Evolutionary conservation across 1,140 invertebrate species (phyloP).

Genomic region (Elymnias hypermnestra): DNA sequence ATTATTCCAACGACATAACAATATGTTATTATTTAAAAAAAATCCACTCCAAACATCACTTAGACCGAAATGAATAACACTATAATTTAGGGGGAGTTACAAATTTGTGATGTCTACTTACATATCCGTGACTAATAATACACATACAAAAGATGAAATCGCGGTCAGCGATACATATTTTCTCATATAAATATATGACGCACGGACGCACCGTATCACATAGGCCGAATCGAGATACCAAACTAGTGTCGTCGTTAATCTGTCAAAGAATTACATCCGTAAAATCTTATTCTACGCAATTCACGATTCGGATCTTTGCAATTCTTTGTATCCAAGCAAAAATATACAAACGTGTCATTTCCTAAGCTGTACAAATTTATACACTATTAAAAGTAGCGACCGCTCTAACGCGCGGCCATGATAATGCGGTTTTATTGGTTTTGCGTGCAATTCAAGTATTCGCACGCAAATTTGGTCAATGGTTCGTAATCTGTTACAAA

Average conservation of each 20-base stretch:
- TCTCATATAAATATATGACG: slow-evolving; percentile 6
- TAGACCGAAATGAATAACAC: slow-evolving; percentile 51
- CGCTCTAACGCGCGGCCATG: slow-evolving; percentile 22
- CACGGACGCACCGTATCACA: slow-evolving; percentile 18
- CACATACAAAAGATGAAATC: slow-evolving; percentile 35
- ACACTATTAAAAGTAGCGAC: slow-evolving; percentile 28
- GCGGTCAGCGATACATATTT: slow-evolving; percentile 7
- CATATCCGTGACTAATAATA: slow-evolving; percentile 55
- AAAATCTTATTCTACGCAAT: slow-evolving; percentile 34
- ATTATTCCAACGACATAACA: slow-evolving; percentile 68
- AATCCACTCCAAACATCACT: slow-evolving; percentile 48
- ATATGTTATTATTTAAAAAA: slow-evolving; percentile 46
- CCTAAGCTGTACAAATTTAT: slow-evolving; percentile 62
- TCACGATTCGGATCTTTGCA: slow-evolving; percentile 41
- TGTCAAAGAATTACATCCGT: slow-evolving; percentile 32
- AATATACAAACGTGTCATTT: slow-evolving; percentile 60
- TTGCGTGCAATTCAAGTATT: no score
- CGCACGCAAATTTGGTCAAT: no score
- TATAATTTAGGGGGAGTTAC: slow-evolving; percentile 37
- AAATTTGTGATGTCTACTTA: slow-evolving; percentile 61
- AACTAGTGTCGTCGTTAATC: slow-evolving; percentile 16
- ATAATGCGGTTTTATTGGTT: not conserved
- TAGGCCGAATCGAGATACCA: slow-evolving; percentile 21
- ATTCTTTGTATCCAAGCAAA: slow-evolving; percentile 50
- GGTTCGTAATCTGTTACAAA: no score